phyloP scores from a whole-genome alignment of 2,113 vertebrate species.

The Procavia capensis region DNA sequence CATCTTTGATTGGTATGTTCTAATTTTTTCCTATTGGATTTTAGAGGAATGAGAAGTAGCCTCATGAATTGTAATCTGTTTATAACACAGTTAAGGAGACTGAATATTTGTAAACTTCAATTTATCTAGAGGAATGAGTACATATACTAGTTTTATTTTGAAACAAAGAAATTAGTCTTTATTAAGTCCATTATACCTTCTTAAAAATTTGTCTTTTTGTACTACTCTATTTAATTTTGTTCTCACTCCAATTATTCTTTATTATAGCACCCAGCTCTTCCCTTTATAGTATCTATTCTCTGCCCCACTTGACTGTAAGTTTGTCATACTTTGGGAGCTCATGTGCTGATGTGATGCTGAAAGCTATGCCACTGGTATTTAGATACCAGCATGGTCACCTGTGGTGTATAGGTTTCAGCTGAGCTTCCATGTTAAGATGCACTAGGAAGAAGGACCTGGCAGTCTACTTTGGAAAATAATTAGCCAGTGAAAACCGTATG shows the following conservation, averaged over 20 bases:
- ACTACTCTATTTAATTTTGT: neutral
- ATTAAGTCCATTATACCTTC: neutral
- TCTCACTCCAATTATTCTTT: neutral
- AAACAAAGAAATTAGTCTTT: neutral
- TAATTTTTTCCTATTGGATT: neutral
- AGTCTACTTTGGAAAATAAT: too few species aligned
- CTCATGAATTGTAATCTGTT: neutral
- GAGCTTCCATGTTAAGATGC: too few species aligned
- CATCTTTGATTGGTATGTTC: neutral
- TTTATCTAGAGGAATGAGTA: neutral
- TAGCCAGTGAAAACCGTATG: too few species aligned
- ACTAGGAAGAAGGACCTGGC: too few species aligned
- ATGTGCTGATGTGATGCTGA: too few species aligned
- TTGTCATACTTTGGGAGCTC: too few species aligned
- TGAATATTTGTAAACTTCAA: neutral
- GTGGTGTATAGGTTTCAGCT: too few species aligned
- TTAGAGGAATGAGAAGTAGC: neutral
- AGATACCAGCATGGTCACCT: too few species aligned
- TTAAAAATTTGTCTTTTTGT: conserved; percentile 29
- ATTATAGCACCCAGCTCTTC: neutral
- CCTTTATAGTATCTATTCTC: neutral
- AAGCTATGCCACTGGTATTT: too few species aligned
- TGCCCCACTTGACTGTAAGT: too few species aligned
- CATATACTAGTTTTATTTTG: neutral
- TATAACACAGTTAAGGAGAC: neutral